A percentile compares a stretch with the other conserved stretches of the same genome.
These are phyloP conservation scores for Heliconius hewitsoni DNA, from an alignment of 1,140 invertebrate species.

Conservation along the genomic window DNA sequence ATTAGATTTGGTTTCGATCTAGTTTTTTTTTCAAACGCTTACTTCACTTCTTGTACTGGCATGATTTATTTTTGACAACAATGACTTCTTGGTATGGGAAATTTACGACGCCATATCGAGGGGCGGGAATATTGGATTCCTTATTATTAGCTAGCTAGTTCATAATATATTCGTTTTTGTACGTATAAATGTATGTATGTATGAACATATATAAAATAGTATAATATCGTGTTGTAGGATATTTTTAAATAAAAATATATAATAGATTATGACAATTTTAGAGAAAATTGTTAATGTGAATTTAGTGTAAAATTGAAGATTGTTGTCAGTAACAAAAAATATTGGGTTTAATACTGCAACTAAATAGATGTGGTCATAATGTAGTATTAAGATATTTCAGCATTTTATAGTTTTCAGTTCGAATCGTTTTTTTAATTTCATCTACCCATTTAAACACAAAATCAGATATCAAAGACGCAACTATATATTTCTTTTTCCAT, in stretches of 20 bases:
- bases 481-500: too few relatives aligned
- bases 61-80: slow-evolving; percentile 77
- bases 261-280: not conserved
- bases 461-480: too few relatives aligned
- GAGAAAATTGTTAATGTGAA: not conserved
- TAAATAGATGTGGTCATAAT: too few relatives aligned
- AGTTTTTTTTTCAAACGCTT: slow-evolving; percentile 56
- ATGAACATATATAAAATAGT: not conserved
- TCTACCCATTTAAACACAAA: too few relatives aligned
- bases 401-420: too few relatives aligned
- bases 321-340: too few relatives aligned
- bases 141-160: slow-evolving; percentile 39
- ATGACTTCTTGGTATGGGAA: slow-evolving; percentile 66
- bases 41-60: slow-evolving; percentile 54
- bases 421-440: too few relatives aligned
- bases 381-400: too few relatives aligned
- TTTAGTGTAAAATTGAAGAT: not conserved
- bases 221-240: not conserved
- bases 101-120: slow-evolving; percentile 66
- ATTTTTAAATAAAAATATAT: not conserved
- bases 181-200: not conserved
- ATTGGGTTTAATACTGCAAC: too few relatives aligned
- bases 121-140: slow-evolving; percentile 55
- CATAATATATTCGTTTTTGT: not conserved
- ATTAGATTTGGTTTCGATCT: slow-evolving; percentile 35